Percentiles rank a stretch among this genome's conserved stretches.
Conservation (phyloP, 2,113 vertebrate genomes). For the Jaculus jaculus region DNA sequence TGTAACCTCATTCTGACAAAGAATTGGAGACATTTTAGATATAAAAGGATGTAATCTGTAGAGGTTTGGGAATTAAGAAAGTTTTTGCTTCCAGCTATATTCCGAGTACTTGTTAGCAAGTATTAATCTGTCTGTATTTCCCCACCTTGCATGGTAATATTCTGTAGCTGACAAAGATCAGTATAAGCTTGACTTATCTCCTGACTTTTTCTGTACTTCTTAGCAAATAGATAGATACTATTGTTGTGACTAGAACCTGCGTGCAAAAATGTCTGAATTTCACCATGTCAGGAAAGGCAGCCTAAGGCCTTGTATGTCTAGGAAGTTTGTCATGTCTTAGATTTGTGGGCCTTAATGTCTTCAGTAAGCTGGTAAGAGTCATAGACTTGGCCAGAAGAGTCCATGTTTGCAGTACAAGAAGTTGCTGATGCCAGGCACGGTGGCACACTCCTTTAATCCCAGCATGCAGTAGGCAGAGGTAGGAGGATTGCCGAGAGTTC, state of each 20-base stretch:
- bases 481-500: no score
- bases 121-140: not conserved
- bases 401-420: not conserved
- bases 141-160: not conserved
- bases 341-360: slow-evolving; percentile 1
- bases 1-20: not conserved
- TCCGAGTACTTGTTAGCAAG: not conserved
- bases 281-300: not conserved
- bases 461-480: no score
- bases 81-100: not conserved
- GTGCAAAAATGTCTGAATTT: not conserved
- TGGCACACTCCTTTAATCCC: no score
- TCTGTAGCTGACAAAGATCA: not conserved
- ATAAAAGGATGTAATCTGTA: not conserved
- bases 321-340: not conserved
- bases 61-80: not conserved
- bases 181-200: not conserved
- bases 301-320: not conserved
- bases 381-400: slow-evolving; percentile 9
- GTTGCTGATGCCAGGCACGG: not conserved
- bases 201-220: not conserved
- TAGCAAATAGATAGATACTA: not conserved
- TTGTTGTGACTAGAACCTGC: not conserved
- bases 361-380: not conserved
- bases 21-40: not conserved